A percentile compares a stretch with the other conserved stretches of the same genome.
Evolutionary conservation across 2,797 vertebrate species (phyloP).

Genomic region (Microctenopoma stevenorrisi): DNA sequence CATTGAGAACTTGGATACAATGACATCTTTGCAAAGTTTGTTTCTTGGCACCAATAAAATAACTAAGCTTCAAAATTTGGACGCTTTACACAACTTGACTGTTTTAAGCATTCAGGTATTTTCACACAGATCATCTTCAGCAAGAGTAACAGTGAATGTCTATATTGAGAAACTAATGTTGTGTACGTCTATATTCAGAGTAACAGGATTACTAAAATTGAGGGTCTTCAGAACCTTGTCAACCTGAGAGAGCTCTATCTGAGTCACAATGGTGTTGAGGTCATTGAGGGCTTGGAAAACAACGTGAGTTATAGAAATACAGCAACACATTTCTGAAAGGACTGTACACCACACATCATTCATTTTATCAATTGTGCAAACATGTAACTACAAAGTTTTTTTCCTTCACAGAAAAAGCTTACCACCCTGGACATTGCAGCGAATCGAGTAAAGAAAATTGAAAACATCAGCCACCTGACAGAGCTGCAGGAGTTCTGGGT

Average conservation of each 20-base stretch:
- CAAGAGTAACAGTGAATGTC: not conserved
- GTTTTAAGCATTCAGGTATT: slow-evolving; percentile 98
- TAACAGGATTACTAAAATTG: slow-evolving; percentile 97
- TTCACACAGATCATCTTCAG: not conserved
- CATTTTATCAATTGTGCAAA: slow-evolving; percentile 12
- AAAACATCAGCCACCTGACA: slow-evolving; percentile 94
- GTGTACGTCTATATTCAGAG: slow-evolving; percentile 83
- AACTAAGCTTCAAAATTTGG: slow-evolving; percentile 94
- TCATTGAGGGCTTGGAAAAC: slow-evolving; percentile 97
- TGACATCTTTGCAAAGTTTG: slow-evolving; percentile 91
- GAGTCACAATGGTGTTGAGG: slow-evolving; percentile 98
- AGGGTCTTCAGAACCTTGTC: slow-evolving; percentile 92
- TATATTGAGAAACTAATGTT: not conserved
- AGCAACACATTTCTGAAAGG: slow-evolving; percentile 12
- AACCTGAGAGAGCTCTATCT: slow-evolving; percentile 95
- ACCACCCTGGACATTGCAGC: slow-evolving; percentile 97
- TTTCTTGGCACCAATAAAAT: slow-evolving; percentile 99
- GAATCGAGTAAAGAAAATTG: slow-evolving; percentile 98
- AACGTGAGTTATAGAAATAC: slow-evolving; percentile 87
- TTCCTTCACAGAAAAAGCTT: slow-evolving; percentile 90
- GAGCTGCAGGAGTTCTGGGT: slow-evolving; percentile 99
- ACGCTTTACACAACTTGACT: slow-evolving; percentile 91
- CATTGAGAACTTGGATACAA: slow-evolving; percentile 92
- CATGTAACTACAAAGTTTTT: slow-evolving; percentile 17
- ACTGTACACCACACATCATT: slow-evolving; percentile 4